Percentiles rank a stretch among this genome's conserved stretches.
These are phyloP conservation scores for Drosophila guanche DNA, from an alignment of 1,140 invertebrate species.

Conservation along the genomic window DNA sequence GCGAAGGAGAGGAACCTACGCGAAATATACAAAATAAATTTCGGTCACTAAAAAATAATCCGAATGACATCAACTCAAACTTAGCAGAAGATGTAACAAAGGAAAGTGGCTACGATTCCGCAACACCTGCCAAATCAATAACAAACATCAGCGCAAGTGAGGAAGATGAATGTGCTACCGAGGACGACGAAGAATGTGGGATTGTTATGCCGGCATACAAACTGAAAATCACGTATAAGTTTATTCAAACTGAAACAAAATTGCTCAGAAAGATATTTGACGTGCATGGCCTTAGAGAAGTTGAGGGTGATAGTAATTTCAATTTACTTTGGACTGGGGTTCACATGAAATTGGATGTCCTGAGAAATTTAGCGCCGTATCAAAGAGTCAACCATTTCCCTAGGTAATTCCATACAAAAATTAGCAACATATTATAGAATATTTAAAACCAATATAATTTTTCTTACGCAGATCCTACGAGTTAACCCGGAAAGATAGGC, in stretches of 20 bases:
- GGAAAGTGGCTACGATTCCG: conserved; percentile 58
- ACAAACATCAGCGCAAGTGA: conserved; percentile 39
- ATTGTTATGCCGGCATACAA: conserved; percentile 87
- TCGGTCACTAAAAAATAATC: conserved; percentile 36
- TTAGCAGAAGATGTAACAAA: conserved; percentile 45
- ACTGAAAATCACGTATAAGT: conserved; percentile 91
- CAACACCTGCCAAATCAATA: conserved; percentile 19
- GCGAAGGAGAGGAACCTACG: conserved; percentile 66
- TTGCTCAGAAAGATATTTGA: conserved; percentile 89
- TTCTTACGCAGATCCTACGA: conserved; percentile 89
- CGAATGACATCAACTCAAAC: conserved; percentile 27
- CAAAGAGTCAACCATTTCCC: conserved; percentile 98
- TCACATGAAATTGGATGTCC: conserved; percentile 94
- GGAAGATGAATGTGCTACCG: conserved; percentile 53
- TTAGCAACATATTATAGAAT: not conserved
- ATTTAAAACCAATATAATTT: too few species aligned
- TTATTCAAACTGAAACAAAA: conserved; percentile 91
- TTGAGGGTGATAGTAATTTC: conserved; percentile 88
- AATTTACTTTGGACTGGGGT: conserved; percentile 96
- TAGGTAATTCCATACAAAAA: conserved; percentile 85
- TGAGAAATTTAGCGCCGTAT: conserved; percentile 91
- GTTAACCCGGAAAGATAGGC: conserved; percentile 95
- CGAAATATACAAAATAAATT: conserved; percentile 51
- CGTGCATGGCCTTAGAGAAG: conserved; percentile 89
- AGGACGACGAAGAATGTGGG: conserved; percentile 65